Evolutionary conservation across 2,888 invertebrate species (phyloP).

Genomic region (Drosophila tanythrix): DNA sequence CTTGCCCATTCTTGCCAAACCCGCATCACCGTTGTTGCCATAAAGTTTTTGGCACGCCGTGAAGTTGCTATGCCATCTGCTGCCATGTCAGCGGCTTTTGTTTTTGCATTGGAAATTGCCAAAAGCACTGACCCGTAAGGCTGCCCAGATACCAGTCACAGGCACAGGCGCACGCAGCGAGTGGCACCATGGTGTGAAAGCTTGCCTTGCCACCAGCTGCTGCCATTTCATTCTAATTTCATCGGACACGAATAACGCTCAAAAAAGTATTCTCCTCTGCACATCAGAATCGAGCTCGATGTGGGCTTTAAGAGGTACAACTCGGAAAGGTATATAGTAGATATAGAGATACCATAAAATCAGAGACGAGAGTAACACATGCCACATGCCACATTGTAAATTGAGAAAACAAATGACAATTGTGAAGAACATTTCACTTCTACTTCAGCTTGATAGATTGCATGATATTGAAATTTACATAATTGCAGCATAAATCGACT

Average conservation of each 20-base stretch:
- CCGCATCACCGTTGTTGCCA: not conserved
- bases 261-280: constrained; percentile 25
- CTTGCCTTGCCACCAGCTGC: not conserved
- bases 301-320: not conserved
- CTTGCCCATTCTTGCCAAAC: not conserved
- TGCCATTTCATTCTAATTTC: constrained; percentile 22
- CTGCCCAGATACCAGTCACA: constrained; percentile 51
- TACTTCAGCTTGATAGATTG: not conserved
- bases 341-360: not conserved
- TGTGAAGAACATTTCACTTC: not conserved
- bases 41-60: constrained; percentile 2
- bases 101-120: constrained; percentile 67
- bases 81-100: constrained; percentile 71
- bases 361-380: not conserved
- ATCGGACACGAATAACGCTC: constrained; percentile 20
- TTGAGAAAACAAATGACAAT: not conserved
- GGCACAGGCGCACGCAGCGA: not conserved
- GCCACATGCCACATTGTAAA: not conserved
- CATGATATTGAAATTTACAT: not conserved
- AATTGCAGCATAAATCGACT: not conserved
- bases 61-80: constrained; percentile 56
- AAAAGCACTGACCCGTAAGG: constrained; percentile 66
- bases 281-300: not conserved
- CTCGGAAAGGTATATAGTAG: not conserved
- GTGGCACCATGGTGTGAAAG: constrained; percentile 19